These are phyloP conservation scores for Tenualosa ilisha DNA, from an alignment of 2,797 vertebrate species.

Conservation along the genomic window DNA sequence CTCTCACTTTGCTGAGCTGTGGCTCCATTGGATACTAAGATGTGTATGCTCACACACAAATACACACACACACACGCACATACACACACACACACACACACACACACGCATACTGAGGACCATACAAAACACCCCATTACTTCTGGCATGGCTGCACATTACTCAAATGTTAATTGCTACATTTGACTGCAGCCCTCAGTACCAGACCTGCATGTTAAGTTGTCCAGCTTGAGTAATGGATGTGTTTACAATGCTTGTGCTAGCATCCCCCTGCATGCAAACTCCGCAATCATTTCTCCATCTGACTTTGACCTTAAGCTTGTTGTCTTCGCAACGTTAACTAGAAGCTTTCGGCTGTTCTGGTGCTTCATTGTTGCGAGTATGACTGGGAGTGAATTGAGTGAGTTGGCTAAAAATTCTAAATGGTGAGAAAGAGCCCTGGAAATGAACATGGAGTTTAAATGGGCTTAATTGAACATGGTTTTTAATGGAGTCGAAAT, in stretches of 20 bases:
- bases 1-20: background rate
- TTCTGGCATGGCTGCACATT: background rate
- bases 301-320: background rate
- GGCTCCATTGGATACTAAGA: background rate
- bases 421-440: background rate
- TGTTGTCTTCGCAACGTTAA: background rate
- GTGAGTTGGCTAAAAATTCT: background rate
- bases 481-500: conserved; percentile 10
- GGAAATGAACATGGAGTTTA: conserved; percentile 22
- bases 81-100: background rate
- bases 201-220: conserved; percentile 5
- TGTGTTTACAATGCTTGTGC: background rate
- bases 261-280: background rate
- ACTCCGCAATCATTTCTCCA: background rate
- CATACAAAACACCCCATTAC: conserved; percentile 19
- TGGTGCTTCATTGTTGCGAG: background rate
- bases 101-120: background rate
- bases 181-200: conserved; percentile 5
- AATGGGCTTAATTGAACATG: conserved; percentile 33
- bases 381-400: background rate
- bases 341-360: background rate
- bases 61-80: background rate
- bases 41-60: background rate
- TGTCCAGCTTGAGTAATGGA: background rate
- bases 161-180: conserved; percentile 12